phyloP scores from a whole-genome alignment of 2,888 invertebrate species.

The Hesperia comma region DNA sequence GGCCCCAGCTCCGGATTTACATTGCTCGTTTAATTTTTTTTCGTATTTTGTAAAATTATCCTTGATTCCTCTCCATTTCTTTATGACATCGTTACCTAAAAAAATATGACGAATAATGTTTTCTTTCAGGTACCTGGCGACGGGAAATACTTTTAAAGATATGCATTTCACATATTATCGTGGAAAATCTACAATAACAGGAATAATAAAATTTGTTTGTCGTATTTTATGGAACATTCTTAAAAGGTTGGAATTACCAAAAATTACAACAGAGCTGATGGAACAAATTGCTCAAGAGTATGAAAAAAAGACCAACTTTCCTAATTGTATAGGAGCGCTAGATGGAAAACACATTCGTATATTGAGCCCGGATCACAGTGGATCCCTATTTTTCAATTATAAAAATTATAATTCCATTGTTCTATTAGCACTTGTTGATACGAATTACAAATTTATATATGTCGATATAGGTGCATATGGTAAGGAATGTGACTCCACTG shows the following conservation, averaged over 20 bases:
- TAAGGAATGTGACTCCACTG: conserved; percentile 42
- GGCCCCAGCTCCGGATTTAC: too few species aligned
- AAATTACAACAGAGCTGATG: conserved; percentile 44
- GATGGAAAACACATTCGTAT: conserved; percentile 46
- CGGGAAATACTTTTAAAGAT: conserved; percentile 44
- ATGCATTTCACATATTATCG: conserved; percentile 44
- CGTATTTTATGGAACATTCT: conserved; percentile 41
- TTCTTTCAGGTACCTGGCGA: conserved; percentile 43
- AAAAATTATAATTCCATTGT: conserved; percentile 45
- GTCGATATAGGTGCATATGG: conserved; percentile 45
- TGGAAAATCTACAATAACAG: conserved; percentile 44
- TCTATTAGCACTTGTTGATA: conserved; percentile 41
- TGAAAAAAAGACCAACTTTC: conserved; percentile 43
- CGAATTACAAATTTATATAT: conserved; percentile 43
- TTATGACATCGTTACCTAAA: too few species aligned
- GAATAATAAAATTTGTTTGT: conserved; percentile 45
- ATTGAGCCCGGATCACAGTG: conserved; percentile 43
- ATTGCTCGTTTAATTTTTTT: too few species aligned
- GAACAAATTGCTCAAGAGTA: conserved; percentile 42
- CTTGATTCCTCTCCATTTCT: too few species aligned
- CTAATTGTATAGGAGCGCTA: conserved; percentile 44
- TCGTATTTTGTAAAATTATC: too few species aligned
- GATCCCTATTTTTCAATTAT: conserved; percentile 45
- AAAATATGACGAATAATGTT: conserved; percentile 1
- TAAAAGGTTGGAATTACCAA: conserved; percentile 42